phyloP scores from a whole-genome alignment of 2,888 invertebrate species.

The Amphipyra tragopoginis region DNA sequence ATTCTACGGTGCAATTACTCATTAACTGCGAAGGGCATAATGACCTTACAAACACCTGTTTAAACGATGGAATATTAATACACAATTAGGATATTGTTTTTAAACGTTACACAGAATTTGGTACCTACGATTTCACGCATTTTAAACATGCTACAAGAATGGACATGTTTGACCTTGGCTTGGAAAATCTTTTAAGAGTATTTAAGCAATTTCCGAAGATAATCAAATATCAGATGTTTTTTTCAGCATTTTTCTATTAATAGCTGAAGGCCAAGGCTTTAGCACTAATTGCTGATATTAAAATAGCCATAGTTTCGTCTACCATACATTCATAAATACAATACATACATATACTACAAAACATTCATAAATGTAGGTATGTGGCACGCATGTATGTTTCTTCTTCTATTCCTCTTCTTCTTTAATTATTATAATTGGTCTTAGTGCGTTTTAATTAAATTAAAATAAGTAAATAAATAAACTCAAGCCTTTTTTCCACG shows the following conservation, averaged over 20 bases:
- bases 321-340: too few species aligned
- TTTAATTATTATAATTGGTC: too few species aligned
- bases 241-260: not conserved
- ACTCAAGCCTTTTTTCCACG: too few species aligned
- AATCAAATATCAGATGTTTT: too few species aligned
- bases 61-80: constrained; percentile 10
- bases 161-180: constrained; percentile 4
- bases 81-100: constrained; percentile 18
- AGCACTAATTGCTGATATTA: not conserved
- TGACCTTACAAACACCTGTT: constrained; percentile 25
- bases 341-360: too few species aligned
- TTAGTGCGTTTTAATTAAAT: too few species aligned
- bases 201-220: too few species aligned
- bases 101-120: constrained; percentile 10
- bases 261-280: not conserved
- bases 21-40: constrained; percentile 1
- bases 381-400: too few species aligned
- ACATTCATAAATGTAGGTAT: too few species aligned
- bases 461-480: too few species aligned
- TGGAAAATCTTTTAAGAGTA: not conserved
- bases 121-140: constrained; percentile 17
- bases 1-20: not conserved
- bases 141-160: constrained; percentile 5
- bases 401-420: too few species aligned
- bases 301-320: too few species aligned